A percentile compares a stretch with the other conserved stretches of the same genome.
These are phyloP conservation scores for Acrobasis repandana DNA, from an alignment of 2,888 invertebrate species.

Conservation along the genomic window DNA sequence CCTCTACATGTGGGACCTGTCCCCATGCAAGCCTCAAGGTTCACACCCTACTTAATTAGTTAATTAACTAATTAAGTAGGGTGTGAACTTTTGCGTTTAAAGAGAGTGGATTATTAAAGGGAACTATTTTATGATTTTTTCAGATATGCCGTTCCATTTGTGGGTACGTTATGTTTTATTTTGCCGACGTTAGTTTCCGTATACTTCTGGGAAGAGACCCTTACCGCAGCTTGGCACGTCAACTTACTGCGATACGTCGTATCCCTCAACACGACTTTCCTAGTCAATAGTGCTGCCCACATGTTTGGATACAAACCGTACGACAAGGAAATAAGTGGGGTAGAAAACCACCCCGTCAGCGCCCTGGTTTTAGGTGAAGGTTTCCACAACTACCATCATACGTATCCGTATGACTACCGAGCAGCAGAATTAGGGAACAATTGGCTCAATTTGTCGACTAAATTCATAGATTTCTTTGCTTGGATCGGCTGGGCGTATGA, in stretches of 20 bases:
- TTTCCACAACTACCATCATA: conserved; percentile 59
- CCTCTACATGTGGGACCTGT: too few relatives aligned
- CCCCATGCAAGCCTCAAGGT: too few relatives aligned
- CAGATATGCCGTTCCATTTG: conserved; percentile 84
- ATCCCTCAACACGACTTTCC: conserved; percentile 84
- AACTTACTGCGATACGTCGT: conserved; percentile 79
- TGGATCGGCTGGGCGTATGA: conserved; percentile 60
- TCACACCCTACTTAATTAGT: too few relatives aligned
- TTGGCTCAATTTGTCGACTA: conserved; percentile 47
- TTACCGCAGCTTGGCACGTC: conserved; percentile 63
- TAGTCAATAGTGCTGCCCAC: conserved; percentile 86
- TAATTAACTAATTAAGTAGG: too few relatives aligned
- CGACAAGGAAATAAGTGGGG: conserved; percentile 54
- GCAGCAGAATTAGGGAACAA: conserved; percentile 56
- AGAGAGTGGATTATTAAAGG: too few relatives aligned
- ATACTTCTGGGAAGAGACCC: conserved; percentile 83
- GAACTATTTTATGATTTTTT: conserved; percentile 31
- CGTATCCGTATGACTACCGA: conserved; percentile 59
- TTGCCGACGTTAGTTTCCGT: conserved; percentile 83
- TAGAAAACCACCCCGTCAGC: conserved; percentile 41
- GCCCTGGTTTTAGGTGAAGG: conserved; percentile 52
- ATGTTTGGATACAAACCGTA: conserved; percentile 71
- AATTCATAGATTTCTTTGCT: conserved; percentile 55
- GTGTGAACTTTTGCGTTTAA: too few relatives aligned
- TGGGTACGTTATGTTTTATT: conserved; percentile 76